Base-by-base conservation (phyloP, 2,113 vertebrate species). In the Chloropsis cyanopogon region DNA sequence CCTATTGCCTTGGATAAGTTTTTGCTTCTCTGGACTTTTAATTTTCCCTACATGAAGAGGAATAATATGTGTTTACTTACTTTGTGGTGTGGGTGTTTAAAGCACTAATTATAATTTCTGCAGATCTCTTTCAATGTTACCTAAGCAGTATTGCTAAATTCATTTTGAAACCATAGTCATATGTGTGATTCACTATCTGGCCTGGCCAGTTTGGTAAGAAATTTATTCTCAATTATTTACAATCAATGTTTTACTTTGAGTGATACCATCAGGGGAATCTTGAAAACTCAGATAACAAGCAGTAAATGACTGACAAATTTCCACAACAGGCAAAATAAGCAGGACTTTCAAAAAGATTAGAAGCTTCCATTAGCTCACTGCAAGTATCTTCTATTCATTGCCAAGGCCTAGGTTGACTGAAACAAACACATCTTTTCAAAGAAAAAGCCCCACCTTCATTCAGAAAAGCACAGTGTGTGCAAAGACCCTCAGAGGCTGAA, bases 81-180 rank as follows among this genome's bases (percentile, higher is more conserved):
- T 88, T 66, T 60, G 65, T 78, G 15, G 39, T 93, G 88, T 93
- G 79, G 95, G 92, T 90, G 93, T 94, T 91, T 81, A 90, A 94
- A 96, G 81, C 37, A 22, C 53, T 78, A 83, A 88, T 94, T 80
- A 94, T 60, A 25, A 83, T 75, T 94, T 95, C 88, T 95, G 71
- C 64, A 90, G 87, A 81, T 88, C 68, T 94, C 76, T 88, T 77
- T 83, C 82, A 81, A 24, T 60, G 60, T 96, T 96, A 93, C 92
- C 52, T 86, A 95, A 94, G 85, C 60, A 81, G 60, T 94, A 73
- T 96, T 96, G 82, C 93, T 60, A 96, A 96, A 96, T 24, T 63
- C 47, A 81, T 96, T 96, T 95, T 93, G 88, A 96, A 96, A 96
- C 59, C 64, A 75, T 49, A 91, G 79, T 49, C 60, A 31, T 63